Base-by-base conservation (phyloP, 2,797 vertebrate genomes). In the Mormyrus hasselquistii region DNA sequence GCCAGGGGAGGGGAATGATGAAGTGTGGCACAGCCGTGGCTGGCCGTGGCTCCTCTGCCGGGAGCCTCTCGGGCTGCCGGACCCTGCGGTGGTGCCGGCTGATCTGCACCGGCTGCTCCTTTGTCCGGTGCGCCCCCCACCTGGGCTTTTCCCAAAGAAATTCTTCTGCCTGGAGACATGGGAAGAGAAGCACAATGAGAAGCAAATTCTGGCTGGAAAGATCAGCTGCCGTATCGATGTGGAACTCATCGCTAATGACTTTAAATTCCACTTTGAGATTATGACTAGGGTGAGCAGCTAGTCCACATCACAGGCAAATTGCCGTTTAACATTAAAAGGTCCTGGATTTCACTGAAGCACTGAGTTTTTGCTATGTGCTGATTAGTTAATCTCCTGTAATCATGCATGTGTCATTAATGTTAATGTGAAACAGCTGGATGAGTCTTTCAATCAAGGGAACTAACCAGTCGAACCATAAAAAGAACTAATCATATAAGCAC, bases 21-120 rank as follows among this genome's bases (percentile, higher is more conserved):
- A 22, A n/a, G 34, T 83, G 76, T 49, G 44, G 76, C 76, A 91
- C 89, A 93, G 92, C 92, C 65, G 1, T 14, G 29, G 25, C 1
- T 0, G 8, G 12, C 65, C 9, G 0, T 0, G 0, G 8, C 14
- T 10, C 3, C 25, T 73, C 3, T 34, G 65, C 65, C 29, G 38
- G 65, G 65, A 38, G 65, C 29, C 29, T 14, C 9, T 69, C 62
- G 1, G 62, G 25, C 9, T 6, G 22, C 22, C 1, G 10, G 10
- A 9, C 29, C 62, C 29, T 29, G 22, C 25, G 8, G 25, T 0
- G 12, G 65, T 1, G 65, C 9, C 10, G 8, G 29, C 65, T 4
- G 65, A 73, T 34, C 29, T 4, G 25, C 65, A 4, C 65, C 12
- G 4, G n/a, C 57, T 62, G 57, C n/a, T 8, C 62, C 25, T 69